These are phyloP conservation scores for Phania funesta DNA, from an alignment of 2,888 invertebrate genomes.

Conservation along the genomic window DNA sequence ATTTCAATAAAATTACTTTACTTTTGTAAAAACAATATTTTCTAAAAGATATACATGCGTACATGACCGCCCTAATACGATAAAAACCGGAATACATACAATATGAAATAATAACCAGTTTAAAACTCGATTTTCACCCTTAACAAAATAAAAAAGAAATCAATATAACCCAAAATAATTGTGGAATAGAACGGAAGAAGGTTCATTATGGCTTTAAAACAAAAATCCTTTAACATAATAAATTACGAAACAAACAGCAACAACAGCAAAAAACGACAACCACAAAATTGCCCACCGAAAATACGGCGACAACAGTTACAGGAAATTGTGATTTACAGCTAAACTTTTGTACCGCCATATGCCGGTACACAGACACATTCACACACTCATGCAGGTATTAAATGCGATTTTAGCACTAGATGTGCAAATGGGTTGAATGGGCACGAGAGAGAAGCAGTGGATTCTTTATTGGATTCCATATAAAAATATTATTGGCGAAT, in stretches of 20 bases:
- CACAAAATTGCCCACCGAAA: constrained; percentile 67
- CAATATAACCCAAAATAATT: constrained; percentile 17
- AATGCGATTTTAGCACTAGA: constrained; percentile 51
- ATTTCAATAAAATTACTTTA: no score
- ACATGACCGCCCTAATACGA: no score
- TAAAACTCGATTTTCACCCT: not conserved
- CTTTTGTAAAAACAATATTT: no score
- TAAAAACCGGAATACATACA: no score
- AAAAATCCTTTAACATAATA: constrained; percentile 62
- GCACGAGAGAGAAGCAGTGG: not conserved
- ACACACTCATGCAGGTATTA: not conserved
- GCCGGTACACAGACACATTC: constrained; percentile 34
- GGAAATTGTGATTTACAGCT: constrained; percentile 70
- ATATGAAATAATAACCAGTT: not conserved
- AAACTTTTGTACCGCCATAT: constrained; percentile 62
- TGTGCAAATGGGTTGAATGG: constrained; percentile 9
- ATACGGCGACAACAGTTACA: constrained; percentile 68
- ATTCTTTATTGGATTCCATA: constrained; percentile 62
- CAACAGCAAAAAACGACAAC: constrained; percentile 56
- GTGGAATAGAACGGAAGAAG: constrained; percentile 39
- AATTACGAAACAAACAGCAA: constrained; percentile 59
- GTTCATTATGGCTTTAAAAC: constrained; percentile 57
- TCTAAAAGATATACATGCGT: no score
- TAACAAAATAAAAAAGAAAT: not conserved
- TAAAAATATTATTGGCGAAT: constrained; percentile 58